Conservation (phyloP, 2,113 vertebrate genomes). For the Chascanopsetta lugubris region DNA sequence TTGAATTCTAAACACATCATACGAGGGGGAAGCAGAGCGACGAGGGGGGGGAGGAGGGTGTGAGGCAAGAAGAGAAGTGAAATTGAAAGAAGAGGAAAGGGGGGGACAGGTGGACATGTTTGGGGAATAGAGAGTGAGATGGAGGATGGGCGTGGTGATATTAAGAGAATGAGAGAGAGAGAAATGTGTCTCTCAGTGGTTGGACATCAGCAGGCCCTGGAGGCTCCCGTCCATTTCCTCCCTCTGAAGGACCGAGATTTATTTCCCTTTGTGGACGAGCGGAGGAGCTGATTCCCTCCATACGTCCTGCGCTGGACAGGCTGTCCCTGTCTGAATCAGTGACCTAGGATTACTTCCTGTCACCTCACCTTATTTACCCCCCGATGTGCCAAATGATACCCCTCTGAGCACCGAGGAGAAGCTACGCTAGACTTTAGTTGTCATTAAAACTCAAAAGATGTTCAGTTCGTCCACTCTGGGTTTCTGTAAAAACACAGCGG, state of each 20-base stretch:
- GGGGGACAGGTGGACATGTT: constrained; percentile 30
- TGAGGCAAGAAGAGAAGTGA: constrained; percentile 34
- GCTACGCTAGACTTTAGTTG: too few species aligned
- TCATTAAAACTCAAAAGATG: too few species aligned
- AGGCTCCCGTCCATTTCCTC: constrained; percentile 60
- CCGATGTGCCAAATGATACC: too few species aligned
- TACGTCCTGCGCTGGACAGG: constrained; percentile 27
- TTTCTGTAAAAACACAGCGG: too few species aligned
- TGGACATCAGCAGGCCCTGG: constrained; percentile 50
- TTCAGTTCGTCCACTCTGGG: too few species aligned
- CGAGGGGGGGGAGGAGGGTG: neutral
- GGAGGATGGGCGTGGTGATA: constrained; percentile 24
- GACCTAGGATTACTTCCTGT: neutral
- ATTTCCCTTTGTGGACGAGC: constrained; percentile 46
- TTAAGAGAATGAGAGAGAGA: constrained; percentile 34
- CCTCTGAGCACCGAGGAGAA: too few species aligned
- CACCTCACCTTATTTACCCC: too few species aligned
- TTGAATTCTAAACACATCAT: constrained; percentile 76
- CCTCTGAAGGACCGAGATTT: constrained; percentile 45
- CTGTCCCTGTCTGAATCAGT: constrained; percentile 26
- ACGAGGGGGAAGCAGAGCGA: constrained; percentile 43
- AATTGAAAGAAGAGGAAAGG: constrained; percentile 33
- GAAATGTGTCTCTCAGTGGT: constrained; percentile 41
- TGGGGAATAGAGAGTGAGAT: constrained; percentile 23
- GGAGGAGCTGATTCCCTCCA: constrained; percentile 30